Conservation (phyloP, 2,797 vertebrate genomes). For the Myotis daubentonii region DNA sequence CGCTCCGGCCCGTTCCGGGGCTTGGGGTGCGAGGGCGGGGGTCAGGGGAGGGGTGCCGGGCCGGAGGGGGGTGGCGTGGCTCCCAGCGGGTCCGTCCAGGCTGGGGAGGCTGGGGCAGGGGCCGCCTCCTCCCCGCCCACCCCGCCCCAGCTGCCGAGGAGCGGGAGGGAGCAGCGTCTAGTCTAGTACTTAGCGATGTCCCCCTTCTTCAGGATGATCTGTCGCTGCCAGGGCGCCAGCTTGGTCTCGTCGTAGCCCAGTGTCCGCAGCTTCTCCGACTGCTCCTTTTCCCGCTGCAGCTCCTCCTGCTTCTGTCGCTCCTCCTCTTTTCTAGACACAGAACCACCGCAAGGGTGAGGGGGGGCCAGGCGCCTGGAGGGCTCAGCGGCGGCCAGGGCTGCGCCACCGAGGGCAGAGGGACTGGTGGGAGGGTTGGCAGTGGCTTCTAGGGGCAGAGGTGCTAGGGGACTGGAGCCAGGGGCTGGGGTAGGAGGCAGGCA, state of each 20-base stretch:
- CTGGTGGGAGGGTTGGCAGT: background rate
- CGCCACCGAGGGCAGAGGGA: background rate
- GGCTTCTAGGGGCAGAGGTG: background rate
- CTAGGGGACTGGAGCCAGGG: background rate
- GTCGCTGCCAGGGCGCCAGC: conserved; percentile 97
- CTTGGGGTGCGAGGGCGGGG: background rate
- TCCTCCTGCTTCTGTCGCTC: conserved; percentile 90
- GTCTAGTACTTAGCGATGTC: conserved; percentile 94
- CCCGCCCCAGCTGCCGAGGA: background rate
- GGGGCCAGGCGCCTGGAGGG: background rate
- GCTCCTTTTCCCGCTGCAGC: conserved; percentile 92
- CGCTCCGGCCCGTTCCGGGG: background rate
- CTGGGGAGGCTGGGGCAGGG: background rate
- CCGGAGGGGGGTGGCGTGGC: background rate
- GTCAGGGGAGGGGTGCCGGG: background rate
- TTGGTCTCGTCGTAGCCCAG: conserved; percentile 98
- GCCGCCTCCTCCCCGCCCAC: background rate
- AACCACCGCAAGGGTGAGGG: background rate
- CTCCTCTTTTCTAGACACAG: conserved; percentile 90
- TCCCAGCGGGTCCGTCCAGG: background rate
- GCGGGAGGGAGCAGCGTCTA: conserved; percentile 77
- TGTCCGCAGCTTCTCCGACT: conserved; percentile 94
- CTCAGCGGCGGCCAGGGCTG: background rate
- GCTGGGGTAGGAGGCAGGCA: background rate
- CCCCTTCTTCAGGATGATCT: conserved; percentile 98